Conservation (phyloP, 2,888 invertebrate species). For the Lacanobia oleracea region DNA sequence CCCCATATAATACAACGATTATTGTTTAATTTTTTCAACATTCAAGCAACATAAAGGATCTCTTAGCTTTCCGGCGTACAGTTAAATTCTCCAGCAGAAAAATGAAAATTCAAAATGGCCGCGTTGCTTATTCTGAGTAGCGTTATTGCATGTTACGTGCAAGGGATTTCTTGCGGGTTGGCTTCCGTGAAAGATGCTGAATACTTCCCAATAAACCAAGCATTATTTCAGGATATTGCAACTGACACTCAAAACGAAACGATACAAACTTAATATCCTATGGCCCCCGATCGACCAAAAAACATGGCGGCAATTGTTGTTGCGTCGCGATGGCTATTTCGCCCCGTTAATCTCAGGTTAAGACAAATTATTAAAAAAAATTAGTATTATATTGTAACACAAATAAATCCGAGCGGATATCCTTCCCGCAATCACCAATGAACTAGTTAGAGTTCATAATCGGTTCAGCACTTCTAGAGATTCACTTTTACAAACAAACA, state of each 20-base stretch:
- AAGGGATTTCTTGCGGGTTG: background rate
- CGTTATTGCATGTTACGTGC: slow-evolving; percentile 30
- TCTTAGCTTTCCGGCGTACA: background rate
- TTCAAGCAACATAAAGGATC: background rate
- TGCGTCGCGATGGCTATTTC: too few relatives aligned
- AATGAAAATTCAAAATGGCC: slow-evolving; percentile 47
- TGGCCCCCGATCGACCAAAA: too few relatives aligned
- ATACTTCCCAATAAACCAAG: background rate
- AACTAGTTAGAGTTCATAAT: background rate
- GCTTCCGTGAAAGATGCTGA: background rate
- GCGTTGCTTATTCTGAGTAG: slow-evolving; percentile 8
- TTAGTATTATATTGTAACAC: too few relatives aligned
- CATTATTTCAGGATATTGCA: background rate
- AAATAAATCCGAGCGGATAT: too few relatives aligned
- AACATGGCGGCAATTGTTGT: too few relatives aligned
- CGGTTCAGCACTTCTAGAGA: background rate
- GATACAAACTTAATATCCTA: too few relatives aligned
- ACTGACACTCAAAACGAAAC: background rate
- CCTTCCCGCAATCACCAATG: too few relatives aligned
- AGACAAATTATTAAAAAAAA: too few relatives aligned
- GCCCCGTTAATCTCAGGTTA: too few relatives aligned
- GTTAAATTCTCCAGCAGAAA: slow-evolving; percentile 23
- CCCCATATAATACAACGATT: slow-evolving; percentile 17
- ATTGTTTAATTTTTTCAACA: slow-evolving; percentile 36
- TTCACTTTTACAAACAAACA: background rate